phyloP scores from a whole-genome alignment of 2,113 vertebrate species.

The Boulengeromyrus knoepffleri region DNA sequence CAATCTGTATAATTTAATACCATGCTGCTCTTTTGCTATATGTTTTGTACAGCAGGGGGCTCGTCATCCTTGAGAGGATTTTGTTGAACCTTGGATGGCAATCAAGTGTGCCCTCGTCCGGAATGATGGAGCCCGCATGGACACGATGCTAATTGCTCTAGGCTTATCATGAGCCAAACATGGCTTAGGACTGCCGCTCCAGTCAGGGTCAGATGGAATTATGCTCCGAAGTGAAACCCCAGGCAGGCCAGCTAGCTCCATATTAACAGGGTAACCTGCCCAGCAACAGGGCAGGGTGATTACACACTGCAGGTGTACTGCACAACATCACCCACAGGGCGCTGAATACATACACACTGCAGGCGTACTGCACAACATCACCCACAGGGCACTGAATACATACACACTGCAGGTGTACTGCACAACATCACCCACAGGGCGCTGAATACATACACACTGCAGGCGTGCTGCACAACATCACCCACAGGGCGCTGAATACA shows the following conservation, averaged over 20 bases:
- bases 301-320: too few relatives aligned
- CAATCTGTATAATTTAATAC: neutral
- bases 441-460: neutral
- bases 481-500: neutral
- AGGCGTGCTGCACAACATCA: neutral
- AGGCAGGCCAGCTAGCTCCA: slow-evolving; percentile 37
- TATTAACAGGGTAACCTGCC: slow-evolving; percentile 29
- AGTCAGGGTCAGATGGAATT: neutral
- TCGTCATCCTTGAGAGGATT: neutral
- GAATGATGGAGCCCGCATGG: neutral
- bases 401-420: neutral
- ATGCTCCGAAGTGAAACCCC: neutral
- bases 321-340: too few relatives aligned
- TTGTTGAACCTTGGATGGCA: neutral
- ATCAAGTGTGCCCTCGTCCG: neutral
- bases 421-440: neutral
- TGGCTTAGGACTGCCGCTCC: neutral
- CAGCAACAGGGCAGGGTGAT: neutral
- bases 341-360: neutral
- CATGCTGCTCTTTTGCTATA: neutral
- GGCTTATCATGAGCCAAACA: neutral
- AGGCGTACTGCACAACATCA: neutral
- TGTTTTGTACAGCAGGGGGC: neutral
- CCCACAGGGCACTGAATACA: neutral
- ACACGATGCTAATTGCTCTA: neutral